Evolutionary conservation across 2,888 invertebrate species (phyloP).

Genomic region (Pseudolycoriella hygida): DNA sequence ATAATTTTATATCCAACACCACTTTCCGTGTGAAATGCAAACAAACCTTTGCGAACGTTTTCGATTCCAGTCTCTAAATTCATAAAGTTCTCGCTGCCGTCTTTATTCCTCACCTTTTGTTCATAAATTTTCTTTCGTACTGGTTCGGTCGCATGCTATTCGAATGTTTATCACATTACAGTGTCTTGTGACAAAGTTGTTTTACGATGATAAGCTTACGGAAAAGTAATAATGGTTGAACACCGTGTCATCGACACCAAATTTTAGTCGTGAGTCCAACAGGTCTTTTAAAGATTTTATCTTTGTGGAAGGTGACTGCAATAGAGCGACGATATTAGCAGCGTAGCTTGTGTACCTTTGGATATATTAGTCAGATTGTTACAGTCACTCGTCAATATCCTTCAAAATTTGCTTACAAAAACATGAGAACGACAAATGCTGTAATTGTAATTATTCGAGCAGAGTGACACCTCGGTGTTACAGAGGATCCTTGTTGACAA

Average conservation of each 20-base stretch:
- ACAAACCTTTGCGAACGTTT: constrained; percentile 36
- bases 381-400: too few relatives aligned
- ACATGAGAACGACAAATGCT: constrained; percentile 44
- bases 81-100: constrained; percentile 37
- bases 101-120: constrained; percentile 43
- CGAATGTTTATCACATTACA: constrained; percentile 7
- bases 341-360: constrained; percentile 47
- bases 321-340: constrained; percentile 55
- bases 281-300: constrained; percentile 46
- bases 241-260: constrained; percentile 50
- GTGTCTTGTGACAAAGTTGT: neutral
- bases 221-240: constrained; percentile 50
- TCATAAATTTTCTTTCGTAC: constrained; percentile 41
- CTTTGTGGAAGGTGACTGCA: constrained; percentile 52
- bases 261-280: constrained; percentile 41
- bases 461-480: constrained; percentile 12
- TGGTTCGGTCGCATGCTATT: constrained; percentile 44
- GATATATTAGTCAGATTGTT: too few relatives aligned
- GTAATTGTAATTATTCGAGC: constrained; percentile 44
- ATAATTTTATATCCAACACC: constrained; percentile 47
- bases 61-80: constrained; percentile 42
- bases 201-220: constrained; percentile 26
- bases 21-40: constrained; percentile 49
- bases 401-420: constrained; percentile 29
- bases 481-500: constrained; percentile 39